Evolutionary conservation across 2,797 vertebrate genomes (phyloP).

Genomic region (Ptychobarbus kaznakovi): DNA sequence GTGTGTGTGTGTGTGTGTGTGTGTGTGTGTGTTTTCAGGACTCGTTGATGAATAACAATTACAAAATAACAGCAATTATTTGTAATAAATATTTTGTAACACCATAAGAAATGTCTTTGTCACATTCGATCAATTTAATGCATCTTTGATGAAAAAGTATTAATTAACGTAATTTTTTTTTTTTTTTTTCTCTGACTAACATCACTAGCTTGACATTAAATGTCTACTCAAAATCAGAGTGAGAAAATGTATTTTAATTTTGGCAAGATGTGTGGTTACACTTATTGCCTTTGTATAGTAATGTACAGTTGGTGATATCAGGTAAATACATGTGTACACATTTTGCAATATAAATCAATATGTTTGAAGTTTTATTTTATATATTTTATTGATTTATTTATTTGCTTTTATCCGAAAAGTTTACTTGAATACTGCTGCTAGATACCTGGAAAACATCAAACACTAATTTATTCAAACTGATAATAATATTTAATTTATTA

Average conservation of each 20-base stretch:
- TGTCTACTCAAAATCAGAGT: background rate
- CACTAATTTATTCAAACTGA: background rate
- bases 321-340: background rate
- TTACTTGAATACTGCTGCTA: background rate
- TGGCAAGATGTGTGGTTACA: background rate
- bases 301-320: background rate
- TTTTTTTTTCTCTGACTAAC: background rate
- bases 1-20: too few relatives aligned
- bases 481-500: background rate
- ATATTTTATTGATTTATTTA: background rate
- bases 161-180: background rate
- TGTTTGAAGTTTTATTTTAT: background rate
- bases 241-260: background rate
- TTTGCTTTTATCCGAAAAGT: background rate
- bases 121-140: background rate
- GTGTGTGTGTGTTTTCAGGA: background rate
- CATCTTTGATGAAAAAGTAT: background rate
- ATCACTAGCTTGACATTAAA: background rate
- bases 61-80: background rate
- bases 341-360: background rate
- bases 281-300: background rate
- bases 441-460: background rate
- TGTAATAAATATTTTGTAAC: background rate
- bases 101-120: background rate
- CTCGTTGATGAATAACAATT: background rate